Base-by-base conservation (phyloP, 1,140 invertebrate species). In the Fopius arisanus region DNA sequence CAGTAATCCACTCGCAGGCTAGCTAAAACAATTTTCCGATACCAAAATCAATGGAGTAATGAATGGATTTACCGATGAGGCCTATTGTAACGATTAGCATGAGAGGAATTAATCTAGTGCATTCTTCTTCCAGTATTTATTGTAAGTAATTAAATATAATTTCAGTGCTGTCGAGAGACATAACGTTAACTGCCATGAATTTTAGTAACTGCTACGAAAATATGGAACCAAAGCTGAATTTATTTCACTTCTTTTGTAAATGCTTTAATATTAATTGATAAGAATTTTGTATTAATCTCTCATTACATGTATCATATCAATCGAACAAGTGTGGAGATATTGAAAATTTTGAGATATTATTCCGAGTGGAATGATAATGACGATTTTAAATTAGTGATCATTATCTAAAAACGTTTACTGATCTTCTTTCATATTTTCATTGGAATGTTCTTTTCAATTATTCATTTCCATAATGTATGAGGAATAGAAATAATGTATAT, bases 1-100 rank as follows among this genome's bases (percentile, higher is more conserved):
- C 89, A 40, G 83, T 89, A 26, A 90, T 90, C 75, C 89, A 90
- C 70, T 87, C 85, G 3, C 88, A 89, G 79, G 87, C 87, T 75
- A 89, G 88, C 86, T 89, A 89, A 85, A 80, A 26, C 43, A 72
- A 65, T 70, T 65, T 37, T 66, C 48, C 19, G 33, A 73, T 37
- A 28, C 28, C 31, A 59, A 59, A 62, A 37, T 70, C 37, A 48
- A 70, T 23, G 54, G 67, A 37, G 73, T 70, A 67, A n/a, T 68
- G 54, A 48, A 63, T 43, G 67, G 67, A 51, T 73, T 76, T 67
- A 74, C 75, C 75, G 65, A 76, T 67, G 75, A 73, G 72, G 75
- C 75, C 75, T 76, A 76, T 71, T 21, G 54, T 16, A 14, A 68
- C 63, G 63, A 66, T 37, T 54, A 66, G 29, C 51, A 71, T 23